A percentile compares a stretch with the other conserved stretches of the same genome.
phyloP scores from a whole-genome alignment of 2,113 vertebrate genomes.

The Vulpes ferrilata region DNA sequence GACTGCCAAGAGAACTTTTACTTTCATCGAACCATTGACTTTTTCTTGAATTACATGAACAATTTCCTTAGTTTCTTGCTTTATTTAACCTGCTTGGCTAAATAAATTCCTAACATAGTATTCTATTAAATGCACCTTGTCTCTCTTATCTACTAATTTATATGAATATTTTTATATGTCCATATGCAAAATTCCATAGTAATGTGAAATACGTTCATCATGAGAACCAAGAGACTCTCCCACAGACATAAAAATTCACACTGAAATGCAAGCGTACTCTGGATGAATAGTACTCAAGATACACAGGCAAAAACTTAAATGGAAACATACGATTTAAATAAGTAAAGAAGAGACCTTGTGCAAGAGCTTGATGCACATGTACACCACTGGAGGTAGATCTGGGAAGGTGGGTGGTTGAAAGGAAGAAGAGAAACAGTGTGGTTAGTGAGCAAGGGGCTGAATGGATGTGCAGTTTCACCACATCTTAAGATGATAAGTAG shows the following conservation, averaged over 20 bases:
- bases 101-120: neutral
- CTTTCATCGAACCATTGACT: neutral
- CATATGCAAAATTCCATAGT: neutral
- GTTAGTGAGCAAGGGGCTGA: neutral
- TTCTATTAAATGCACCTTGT: neutral
- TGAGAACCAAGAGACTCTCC: constrained; percentile 26
- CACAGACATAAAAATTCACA: neutral
- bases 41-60: constrained; percentile 15
- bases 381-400: neutral
- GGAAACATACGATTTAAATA: neutral
- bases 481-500: neutral
- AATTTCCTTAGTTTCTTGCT: neutral
- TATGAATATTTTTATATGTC: neutral
- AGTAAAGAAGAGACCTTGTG: neutral
- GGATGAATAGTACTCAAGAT: neutral
- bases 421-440: neutral
- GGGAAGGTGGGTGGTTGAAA: neutral
- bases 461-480: neutral
- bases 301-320: neutral
- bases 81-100: neutral
- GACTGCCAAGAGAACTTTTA: neutral
- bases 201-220: neutral
- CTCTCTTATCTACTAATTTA: neutral
- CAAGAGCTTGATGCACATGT: neutral
- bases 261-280: neutral